Conservation (phyloP, 1,140 invertebrate species). For the Aphaenogaster ashmeadi region DNA sequence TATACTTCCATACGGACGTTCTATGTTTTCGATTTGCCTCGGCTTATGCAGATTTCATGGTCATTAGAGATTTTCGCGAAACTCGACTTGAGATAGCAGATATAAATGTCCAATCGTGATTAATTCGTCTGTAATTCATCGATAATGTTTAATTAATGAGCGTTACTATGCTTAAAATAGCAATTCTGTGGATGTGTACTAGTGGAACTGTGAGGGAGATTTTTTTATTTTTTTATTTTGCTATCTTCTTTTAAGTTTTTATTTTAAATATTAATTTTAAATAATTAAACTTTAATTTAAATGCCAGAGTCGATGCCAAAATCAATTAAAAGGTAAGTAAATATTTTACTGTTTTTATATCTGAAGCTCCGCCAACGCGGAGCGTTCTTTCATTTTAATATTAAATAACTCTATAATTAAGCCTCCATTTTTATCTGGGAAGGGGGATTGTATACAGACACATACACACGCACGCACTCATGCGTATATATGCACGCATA, state of each 20-base stretch:
- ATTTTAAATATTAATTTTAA: neutral
- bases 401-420: conserved; percentile 40
- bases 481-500: neutral
- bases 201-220: neutral
- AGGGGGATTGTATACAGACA: neutral
- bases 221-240: no score
- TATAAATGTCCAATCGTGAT: conserved; percentile 7
- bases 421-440: neutral
- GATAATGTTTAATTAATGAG: neutral
- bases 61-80: conserved; percentile 49
- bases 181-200: neutral
- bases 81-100: neutral
- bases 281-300: conserved; percentile 21
- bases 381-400: conserved; percentile 26
- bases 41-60: conserved; percentile 39
- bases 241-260: neutral
- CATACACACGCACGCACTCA: neutral
- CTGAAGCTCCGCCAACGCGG: neutral
- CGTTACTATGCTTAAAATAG: neutral
- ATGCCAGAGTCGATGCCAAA: neutral
- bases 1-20: conserved; percentile 43
- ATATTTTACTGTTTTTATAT: conserved; percentile 9
- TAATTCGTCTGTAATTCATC: conserved; percentile 29
- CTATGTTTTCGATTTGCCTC: conserved; percentile 45
- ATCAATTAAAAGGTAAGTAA: conserved; percentile 3